These are phyloP conservation scores for Itoplectis maculator DNA, from an alignment of 2,888 invertebrate species.

Conservation along the genomic window DNA sequence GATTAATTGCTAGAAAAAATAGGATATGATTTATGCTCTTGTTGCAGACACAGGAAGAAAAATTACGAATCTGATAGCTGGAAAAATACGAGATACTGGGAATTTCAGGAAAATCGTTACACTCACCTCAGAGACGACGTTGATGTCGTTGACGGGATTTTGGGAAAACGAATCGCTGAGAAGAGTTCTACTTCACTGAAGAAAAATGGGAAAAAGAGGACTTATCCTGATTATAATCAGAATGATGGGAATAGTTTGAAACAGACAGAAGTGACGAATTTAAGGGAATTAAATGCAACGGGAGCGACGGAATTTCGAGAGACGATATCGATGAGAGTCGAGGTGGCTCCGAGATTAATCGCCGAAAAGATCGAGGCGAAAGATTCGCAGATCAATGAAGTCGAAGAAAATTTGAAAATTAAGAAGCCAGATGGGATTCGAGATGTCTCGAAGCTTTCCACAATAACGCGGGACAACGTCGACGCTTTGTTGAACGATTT, in stretches of 20 bases:
- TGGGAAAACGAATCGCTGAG: slow-evolving; percentile 2
- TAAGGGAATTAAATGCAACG: slow-evolving; percentile 4
- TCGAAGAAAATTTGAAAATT: neutral
- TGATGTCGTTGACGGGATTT: slow-evolving; percentile 4
- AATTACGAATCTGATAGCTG: slow-evolving; percentile 4
- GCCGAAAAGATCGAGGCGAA: slow-evolving; percentile 1
- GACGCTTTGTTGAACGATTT: slow-evolving; percentile 63
- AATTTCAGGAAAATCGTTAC: slow-evolving; percentile 24
- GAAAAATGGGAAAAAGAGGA: neutral
- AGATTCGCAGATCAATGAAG: neutral
- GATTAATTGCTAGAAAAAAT: too few species aligned
- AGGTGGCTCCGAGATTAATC: slow-evolving; percentile 17
- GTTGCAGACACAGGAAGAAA: slow-evolving; percentile 29
- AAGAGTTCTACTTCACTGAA: neutral
- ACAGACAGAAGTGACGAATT: neutral
- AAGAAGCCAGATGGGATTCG: neutral
- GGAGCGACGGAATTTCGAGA: slow-evolving; percentile 22
- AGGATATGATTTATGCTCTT: neutral
- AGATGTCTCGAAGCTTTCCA: slow-evolving; percentile 31
- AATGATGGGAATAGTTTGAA: neutral
- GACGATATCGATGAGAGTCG: slow-evolving; percentile 47
- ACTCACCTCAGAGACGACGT: slow-evolving; percentile 5
- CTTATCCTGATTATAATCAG: neutral
- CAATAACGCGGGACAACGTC: slow-evolving; percentile 53
- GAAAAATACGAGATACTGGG: slow-evolving; percentile 16